Evolutionary conservation across 2,888 invertebrate species (phyloP), one percentile per base, ranked within the genome.

Genomic region (Fragum sueziense): DNA sequence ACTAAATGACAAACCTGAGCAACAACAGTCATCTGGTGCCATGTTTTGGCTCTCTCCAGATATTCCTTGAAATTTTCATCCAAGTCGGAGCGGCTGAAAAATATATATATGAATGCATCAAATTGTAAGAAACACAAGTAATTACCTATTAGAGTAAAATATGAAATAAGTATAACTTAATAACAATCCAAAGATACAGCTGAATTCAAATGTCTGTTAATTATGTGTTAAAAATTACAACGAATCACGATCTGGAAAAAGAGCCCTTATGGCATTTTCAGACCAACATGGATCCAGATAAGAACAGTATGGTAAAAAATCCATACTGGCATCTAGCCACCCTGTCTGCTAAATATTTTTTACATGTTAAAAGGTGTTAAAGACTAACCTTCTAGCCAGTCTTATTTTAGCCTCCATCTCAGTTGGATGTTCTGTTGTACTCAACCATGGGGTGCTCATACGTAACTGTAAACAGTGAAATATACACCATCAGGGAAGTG

Each of bases 381-480:
- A 65, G 20, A 14, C 77, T 72, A 86, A 92, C 92, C 88, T 89
- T 70, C 84, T 85, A 1, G 91, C 91, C 37, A 92, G 86, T 80
- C 81, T 87, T 33, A 92, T 87, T 81, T 92, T 92, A 69, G 90
- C 90, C 25, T 84, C 82, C 92, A 92, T 92, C 75, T 92, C 92
- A 7, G 87, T 83, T 2, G 85, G 76, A 20, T 75, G 83, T 70
- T 92, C 92, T 29, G 85, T 76, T 29, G 80, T 83, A 67, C 89
- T 90, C 31, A 91, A 65, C 92, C 92, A 92, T 1, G 92, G 91
- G 27, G 91, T 91, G 72, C 90, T 89, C 90, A 91, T 91, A 52
- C 89, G 83, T 34, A 92, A 69, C 92, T 91, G 79, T 67, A 85
- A 81, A 2, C 70, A n/a, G n/a, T n/a, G n/a, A n/a, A n/a, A n/a